These are phyloP conservation scores for Aptenodytes patagonicus DNA, from an alignment of 2,113 vertebrate species.

Conservation along the genomic window DNA sequence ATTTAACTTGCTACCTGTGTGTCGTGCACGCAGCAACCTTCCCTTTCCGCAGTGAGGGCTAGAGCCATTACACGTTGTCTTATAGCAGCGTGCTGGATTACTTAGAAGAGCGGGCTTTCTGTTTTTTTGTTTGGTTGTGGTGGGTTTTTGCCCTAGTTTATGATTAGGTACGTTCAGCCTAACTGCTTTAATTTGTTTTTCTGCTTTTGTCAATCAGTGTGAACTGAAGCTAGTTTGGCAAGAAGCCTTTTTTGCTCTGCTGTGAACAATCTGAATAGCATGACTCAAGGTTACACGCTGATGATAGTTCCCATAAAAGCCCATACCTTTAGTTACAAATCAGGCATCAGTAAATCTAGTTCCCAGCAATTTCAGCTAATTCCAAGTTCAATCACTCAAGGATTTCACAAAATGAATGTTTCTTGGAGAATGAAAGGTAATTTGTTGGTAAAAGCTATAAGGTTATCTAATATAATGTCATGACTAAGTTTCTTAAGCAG, in stretches of 20 bases:
- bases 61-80: accelerated
- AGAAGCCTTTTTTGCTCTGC: background rate
- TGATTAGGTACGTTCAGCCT: background rate
- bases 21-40: background rate
- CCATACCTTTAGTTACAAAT: background rate
- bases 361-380: background rate
- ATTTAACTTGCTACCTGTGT: background rate
- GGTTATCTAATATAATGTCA: background rate
- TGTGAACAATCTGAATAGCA: background rate
- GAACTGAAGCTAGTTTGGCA: background rate
- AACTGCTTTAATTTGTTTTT: background rate
- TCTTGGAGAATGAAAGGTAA: background rate
- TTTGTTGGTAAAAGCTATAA: background rate
- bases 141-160: background rate
- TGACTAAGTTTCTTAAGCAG: background rate
- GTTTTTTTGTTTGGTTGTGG: background rate
- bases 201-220: background rate
- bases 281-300: background rate
- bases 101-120: background rate
- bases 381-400: background rate
- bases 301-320: background rate
- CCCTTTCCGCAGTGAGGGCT: background rate
- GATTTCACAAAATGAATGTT: background rate
- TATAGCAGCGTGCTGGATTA: accelerated
- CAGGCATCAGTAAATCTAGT: background rate